These are phyloP conservation scores for Maylandia zebra DNA, from an alignment of 2,113 vertebrate genomes.

Conservation along the genomic window DNA sequence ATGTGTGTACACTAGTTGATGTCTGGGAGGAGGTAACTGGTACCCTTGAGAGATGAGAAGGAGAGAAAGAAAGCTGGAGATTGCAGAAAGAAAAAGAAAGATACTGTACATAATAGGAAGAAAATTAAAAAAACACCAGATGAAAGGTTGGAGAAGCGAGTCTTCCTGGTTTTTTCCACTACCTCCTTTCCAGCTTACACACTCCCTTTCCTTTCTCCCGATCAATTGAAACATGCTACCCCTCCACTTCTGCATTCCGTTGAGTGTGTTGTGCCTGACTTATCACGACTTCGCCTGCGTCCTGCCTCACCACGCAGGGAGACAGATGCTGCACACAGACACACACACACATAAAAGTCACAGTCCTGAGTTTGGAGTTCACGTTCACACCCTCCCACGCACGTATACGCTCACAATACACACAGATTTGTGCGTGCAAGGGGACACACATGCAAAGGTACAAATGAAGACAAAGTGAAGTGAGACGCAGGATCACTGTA, in stretches of 20 bases:
- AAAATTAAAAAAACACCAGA: not conserved
- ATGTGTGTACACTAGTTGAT: constrained; percentile 2
- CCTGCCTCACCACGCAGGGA: not conserved
- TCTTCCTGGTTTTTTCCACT: not conserved
- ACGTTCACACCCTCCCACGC: not conserved
- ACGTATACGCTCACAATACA: not conserved
- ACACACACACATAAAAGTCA: not conserved
- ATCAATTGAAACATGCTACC: not conserved
- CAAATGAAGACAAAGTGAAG: constrained; percentile 39
- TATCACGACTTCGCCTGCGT: constrained; percentile 42
- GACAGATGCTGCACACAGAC: not conserved
- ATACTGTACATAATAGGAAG: not conserved
- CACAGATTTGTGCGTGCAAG: not conserved
- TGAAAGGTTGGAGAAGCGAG: not conserved
- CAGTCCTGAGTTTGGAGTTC: not conserved
- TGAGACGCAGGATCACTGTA: constrained; percentile 15
- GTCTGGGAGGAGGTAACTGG: not conserved
- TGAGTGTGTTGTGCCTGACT: constrained; percentile 11
- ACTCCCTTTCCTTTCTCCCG: not conserved
- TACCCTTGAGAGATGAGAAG: constrained; percentile 24
- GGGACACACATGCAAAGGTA: not conserved
- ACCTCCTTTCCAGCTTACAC: not conserved
- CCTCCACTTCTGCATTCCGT: not conserved
- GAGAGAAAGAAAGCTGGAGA: not conserved
- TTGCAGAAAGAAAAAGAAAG: not conserved